phyloP scores from a whole-genome alignment of 2,797 vertebrate genomes.

The Pangasius macronema region DNA sequence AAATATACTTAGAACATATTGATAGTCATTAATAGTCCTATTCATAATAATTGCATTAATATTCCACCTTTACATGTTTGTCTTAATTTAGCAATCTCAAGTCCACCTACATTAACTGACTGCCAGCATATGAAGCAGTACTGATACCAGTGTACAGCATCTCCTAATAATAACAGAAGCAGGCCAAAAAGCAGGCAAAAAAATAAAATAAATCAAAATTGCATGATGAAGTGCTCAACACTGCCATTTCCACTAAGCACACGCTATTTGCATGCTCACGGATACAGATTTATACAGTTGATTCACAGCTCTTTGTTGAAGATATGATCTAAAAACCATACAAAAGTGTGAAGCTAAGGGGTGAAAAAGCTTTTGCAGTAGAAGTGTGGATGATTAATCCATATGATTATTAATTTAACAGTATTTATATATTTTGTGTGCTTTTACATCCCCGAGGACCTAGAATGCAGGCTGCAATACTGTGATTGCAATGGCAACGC shows the following conservation, averaged over 20 bases:
- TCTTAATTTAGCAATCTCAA: not conserved
- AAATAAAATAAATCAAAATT: not conserved
- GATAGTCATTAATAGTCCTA: not conserved
- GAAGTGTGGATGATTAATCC: not conserved
- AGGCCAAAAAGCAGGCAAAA: not conserved
- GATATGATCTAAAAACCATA: not conserved
- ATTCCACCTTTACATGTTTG: not conserved
- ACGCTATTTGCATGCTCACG: not conserved
- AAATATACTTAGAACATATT: not conserved
- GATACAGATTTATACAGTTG: not conserved
- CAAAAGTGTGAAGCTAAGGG: not conserved
- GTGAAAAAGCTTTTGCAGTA: not conserved
- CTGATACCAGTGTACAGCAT: not conserved
- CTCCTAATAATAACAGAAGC: not conserved
- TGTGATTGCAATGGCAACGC: not conserved
- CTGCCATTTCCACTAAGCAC: not conserved
- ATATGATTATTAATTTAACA: not conserved
- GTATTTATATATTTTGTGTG: not conserved
- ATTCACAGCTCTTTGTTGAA: not conserved
- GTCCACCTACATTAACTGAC: not conserved
- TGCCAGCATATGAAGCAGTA: not conserved
- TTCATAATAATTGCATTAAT: not conserved
- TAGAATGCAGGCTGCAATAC: not conserved
- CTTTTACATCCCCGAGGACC: not conserved
- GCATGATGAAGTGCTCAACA: not conserved